Evolutionary conservation across 2,797 vertebrate species (phyloP), one percentile per base, ranked within the genome.

Genomic region (Myripristis murdjan): DNA sequence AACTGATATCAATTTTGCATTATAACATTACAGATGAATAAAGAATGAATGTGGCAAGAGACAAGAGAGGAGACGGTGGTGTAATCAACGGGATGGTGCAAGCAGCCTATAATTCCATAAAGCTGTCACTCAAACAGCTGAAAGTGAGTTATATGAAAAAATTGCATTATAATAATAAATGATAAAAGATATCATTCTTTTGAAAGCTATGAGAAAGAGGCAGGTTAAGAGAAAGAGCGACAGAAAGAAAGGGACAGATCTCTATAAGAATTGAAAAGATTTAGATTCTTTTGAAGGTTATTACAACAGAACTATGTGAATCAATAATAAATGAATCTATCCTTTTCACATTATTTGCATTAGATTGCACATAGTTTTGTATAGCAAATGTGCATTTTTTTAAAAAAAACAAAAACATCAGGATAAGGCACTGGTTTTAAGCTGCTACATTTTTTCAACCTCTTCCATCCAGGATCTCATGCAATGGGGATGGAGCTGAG

Each of bases 1-100:
- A 70, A 85, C 80, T 73, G 63, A 75, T 81, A 85, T 89, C 24
- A 83, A 87, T 88, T 86, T 82, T 90, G 74, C 86, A 89, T 87
- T 77, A 70, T 70, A 83, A 81, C 82, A 83, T 85, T 82, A 79
- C 54, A 75, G 56, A 87, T 87, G 73, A 89, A 90, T 90, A 79
- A 89, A 83, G 55, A 73, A 88, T 89, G 67, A 86, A 68, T 52
- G 72, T 26, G 53, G 47, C 39, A 55, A 52, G 48, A 81, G 48
- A 55, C 18, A 48, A 9, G 24, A 35, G 74, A 49, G 24, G 23
- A 64, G 35, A 62, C 18, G n/a, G 20, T 55, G 66, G 47, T 67
- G 33, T 44, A 74, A 35, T n/a, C 14, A 46, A 49, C 31, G 5
- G 70, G 77, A 79, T 33, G 28, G 65, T 57, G 73, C 73, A 49